phyloP scores from a whole-genome alignment of 2,113 vertebrate genomes.

The Oncorhynchus masou region DNA sequence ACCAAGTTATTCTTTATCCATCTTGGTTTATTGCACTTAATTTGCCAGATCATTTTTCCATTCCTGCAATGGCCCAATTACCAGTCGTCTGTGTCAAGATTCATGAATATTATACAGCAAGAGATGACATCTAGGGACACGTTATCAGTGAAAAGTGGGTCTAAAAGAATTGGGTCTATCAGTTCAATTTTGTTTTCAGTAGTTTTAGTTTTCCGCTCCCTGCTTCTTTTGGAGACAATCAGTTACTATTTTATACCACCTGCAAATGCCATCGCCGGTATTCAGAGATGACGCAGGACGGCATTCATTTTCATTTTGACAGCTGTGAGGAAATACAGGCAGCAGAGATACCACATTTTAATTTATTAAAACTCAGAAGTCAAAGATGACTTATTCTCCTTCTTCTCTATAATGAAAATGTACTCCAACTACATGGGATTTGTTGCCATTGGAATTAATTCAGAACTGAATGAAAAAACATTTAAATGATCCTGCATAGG shows the following conservation, averaged over 20 bases:
- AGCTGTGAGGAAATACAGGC: constrained; percentile 10
- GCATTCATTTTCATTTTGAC: constrained; percentile 39
- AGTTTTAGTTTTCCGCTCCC: background rate
- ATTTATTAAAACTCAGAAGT: too few species aligned
- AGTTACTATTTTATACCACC: constrained; percentile 14
- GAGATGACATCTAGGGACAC: background rate
- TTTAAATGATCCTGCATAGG: constrained; percentile 41
- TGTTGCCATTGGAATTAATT: constrained; percentile 55
- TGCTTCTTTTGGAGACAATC: constrained; percentile 20
- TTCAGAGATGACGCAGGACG: constrained; percentile 37
- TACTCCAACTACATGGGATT: constrained; percentile 43
- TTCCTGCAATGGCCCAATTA: background rate
- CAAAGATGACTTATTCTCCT: too few species aligned
- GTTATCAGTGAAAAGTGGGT: too few species aligned
- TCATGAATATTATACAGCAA: background rate
- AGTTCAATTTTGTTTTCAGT: constrained; percentile 16
- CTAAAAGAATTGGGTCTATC: background rate
- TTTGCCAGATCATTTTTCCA: background rate
- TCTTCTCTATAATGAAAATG: constrained; percentile 42
- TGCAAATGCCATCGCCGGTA: constrained; percentile 44
- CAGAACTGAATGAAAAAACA: constrained; percentile 41
- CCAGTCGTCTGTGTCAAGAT: background rate
- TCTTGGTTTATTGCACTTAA: background rate
- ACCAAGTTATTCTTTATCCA: background rate
- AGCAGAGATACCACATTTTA: too few species aligned